Conservation (phyloP, 2,888 invertebrate species). For the Cephonodes hylas region DNA sequence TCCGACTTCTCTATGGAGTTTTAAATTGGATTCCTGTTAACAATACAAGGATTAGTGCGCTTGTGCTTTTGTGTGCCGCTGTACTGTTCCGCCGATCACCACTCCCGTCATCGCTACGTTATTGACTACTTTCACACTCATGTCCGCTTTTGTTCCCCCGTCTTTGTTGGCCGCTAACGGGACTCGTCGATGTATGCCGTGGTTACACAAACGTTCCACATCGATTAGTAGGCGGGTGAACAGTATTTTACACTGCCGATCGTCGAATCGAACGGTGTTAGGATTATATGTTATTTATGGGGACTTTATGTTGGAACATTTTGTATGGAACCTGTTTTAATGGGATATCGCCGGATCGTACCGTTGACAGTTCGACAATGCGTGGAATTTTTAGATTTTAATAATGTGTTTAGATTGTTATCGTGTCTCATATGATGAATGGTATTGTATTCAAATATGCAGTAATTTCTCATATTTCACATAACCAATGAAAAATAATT, state of each 20-base stretch:
- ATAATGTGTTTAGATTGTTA: constrained; percentile 8
- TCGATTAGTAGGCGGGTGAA: constrained; percentile 29
- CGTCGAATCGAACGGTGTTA: constrained; percentile 51
- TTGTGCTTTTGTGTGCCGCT: constrained; percentile 57
- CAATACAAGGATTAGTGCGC: constrained; percentile 73
- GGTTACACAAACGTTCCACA: constrained; percentile 16
- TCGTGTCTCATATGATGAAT: not conserved
- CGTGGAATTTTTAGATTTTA: constrained; percentile 30
- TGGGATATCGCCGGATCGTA: constrained; percentile 31
- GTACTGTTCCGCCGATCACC: constrained; percentile 34
- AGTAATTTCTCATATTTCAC: too few species aligned
- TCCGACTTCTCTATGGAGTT: constrained; percentile 66
- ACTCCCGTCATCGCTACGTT: constrained; percentile 19
- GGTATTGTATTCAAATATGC: not conserved
- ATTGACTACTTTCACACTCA: constrained; percentile 24
- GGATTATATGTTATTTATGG: constrained; percentile 70
- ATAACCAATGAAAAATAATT: too few species aligned
- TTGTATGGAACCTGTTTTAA: constrained; percentile 41
- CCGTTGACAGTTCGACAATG: constrained; percentile 42
- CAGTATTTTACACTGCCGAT: constrained; percentile 59
- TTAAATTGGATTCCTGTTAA: constrained; percentile 77
- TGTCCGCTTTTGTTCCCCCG: constrained; percentile 17
- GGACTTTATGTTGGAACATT: constrained; percentile 51
- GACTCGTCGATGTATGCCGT: constrained; percentile 33
- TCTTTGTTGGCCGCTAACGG: not conserved